These are phyloP conservation scores for Brachionus rotundiformis DNA, from an alignment of 1,140 invertebrate genomes.

Conservation along the genomic window DNA sequence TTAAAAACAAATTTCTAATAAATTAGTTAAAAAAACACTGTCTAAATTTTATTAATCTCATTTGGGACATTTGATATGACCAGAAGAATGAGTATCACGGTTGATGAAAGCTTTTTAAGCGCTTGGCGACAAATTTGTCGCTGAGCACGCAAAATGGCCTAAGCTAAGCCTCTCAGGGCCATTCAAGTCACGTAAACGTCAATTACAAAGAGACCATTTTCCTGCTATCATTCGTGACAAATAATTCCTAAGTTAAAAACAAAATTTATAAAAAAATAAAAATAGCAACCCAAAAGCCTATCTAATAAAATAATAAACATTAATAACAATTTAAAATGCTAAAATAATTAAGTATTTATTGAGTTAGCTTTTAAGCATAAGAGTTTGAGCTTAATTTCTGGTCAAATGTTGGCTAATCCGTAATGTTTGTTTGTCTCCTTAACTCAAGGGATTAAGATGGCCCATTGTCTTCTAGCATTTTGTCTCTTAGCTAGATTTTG, in stretches of 20 bases:
- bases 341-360: not conserved
- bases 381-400: not conserved
- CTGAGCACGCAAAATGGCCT: not conserved
- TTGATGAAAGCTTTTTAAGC: not conserved
- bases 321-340: too few species aligned
- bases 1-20: not conserved
- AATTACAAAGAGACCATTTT: not conserved
- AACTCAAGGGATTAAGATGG: not conserved
- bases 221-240: not conserved
- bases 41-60: not conserved
- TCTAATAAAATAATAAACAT: too few species aligned
- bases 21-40: not conserved
- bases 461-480: not conserved
- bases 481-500: not conserved
- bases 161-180: not conserved
- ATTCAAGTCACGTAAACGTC: not conserved
- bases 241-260: not conserved
- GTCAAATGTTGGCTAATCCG: not conserved
- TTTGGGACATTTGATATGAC: conserved; percentile 4
- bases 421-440: not conserved
- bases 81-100: not conserved
- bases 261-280: too few species aligned
- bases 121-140: not conserved
- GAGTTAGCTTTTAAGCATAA: not conserved
- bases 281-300: too few species aligned